These are phyloP conservation scores for Knipowitschia caucasica DNA, from an alignment of 2,797 vertebrate genomes.

Conservation along the genomic window DNA sequence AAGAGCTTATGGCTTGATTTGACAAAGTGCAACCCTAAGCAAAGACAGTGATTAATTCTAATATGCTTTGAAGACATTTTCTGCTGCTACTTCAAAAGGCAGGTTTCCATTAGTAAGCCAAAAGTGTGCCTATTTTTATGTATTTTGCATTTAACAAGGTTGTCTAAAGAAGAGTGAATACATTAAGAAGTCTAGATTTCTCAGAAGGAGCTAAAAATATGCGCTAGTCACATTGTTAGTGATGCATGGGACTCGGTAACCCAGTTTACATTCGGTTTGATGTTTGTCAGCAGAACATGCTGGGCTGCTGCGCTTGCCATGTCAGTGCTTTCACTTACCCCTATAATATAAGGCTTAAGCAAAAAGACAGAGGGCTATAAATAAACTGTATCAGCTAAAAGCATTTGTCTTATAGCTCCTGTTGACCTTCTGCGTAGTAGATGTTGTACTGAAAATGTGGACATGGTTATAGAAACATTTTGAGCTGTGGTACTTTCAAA, in stretches of 20 bases:
- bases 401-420: neutral
- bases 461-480: too few relatives aligned
- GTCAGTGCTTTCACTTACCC: neutral
- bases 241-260: slow-evolving; percentile 11
- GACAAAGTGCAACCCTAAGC: slow-evolving; percentile 47
- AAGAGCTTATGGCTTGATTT: slow-evolving; percentile 31
- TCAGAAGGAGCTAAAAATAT: slow-evolving; percentile 11
- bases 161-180: neutral
- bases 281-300: slow-evolving; percentile 17
- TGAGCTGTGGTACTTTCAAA: too few relatives aligned
- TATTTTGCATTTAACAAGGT: neutral
- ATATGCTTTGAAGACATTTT: slow-evolving; percentile 18
- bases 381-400: neutral
- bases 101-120: slow-evolving; percentile 25
- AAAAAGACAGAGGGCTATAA: neutral
- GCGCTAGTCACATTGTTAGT: slow-evolving; percentile 5
- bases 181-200: neutral
- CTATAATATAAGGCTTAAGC: neutral
- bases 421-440: too few relatives aligned
- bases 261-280: slow-evolving; percentile 10
- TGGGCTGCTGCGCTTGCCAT: neutral
- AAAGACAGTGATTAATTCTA: slow-evolving; percentile 49
- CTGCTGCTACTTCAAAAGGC: slow-evolving; percentile 36
- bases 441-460: too few relatives aligned
- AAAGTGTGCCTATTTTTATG: slow-evolving; percentile 12